These are phyloP conservation scores for Chanos chanos DNA, from an alignment of 2,797 vertebrate genomes.

Conservation along the genomic window DNA sequence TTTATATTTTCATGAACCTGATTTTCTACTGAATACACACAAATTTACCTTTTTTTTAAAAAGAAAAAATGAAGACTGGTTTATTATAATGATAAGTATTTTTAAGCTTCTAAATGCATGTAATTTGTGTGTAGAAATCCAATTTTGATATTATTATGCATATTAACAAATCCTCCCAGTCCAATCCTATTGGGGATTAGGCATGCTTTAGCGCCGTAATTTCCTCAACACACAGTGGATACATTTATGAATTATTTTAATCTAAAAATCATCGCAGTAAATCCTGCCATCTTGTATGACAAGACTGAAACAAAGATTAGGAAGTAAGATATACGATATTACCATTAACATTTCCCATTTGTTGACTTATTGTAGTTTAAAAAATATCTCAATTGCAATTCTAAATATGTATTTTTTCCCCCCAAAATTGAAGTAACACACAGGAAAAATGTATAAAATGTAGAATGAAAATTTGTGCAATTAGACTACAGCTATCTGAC, in stretches of 20 bases:
- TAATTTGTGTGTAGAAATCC: no score
- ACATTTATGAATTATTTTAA: slow-evolving; percentile 1
- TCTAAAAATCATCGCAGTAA: neutral
- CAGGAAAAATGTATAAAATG: no score
- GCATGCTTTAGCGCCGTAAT: neutral
- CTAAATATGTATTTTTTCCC: no score
- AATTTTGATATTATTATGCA: neutral
- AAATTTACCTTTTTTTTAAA: no score
- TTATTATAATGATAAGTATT: neutral
- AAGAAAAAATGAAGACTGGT: neutral
- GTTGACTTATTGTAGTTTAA: no score
- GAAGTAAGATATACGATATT: no score
- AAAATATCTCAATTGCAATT: no score
- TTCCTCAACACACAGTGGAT: neutral
- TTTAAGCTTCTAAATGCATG: no score
- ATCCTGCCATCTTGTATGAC: neutral
- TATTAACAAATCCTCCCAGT: slow-evolving; percentile 4
- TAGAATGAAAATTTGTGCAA: no score
- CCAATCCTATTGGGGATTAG: neutral
- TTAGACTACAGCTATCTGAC: no score
- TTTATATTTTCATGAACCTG: slow-evolving; percentile 20
- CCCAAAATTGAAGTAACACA: no score
- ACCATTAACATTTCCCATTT: no score
- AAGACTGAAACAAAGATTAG: neutral
- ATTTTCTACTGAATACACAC: slow-evolving; percentile 20